A percentile compares a stretch with the other conserved stretches of the same genome.
Evolutionary conservation across 2,113 vertebrate genomes (phyloP).

Genomic region (Rostratula benghalensis): DNA sequence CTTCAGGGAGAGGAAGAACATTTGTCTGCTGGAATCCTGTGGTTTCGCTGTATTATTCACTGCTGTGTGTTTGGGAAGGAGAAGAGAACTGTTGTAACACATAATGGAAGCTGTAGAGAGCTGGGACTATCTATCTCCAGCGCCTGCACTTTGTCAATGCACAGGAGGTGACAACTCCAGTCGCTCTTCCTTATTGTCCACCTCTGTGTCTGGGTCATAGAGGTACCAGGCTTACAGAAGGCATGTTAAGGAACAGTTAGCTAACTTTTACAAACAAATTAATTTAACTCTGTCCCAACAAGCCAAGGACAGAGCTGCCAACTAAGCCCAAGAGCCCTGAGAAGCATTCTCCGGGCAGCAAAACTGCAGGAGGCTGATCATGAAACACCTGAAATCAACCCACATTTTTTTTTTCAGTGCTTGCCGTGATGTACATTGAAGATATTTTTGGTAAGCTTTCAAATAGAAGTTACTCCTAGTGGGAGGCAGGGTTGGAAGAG

Average conservation of each 20-base stretch:
- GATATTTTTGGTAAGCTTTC: background rate
- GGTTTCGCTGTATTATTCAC: background rate
- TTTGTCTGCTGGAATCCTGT: background rate
- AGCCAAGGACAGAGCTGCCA: background rate
- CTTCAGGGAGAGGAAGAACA: constrained; percentile 5
- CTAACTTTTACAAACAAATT: too few species aligned
- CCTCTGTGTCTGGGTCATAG: fast-evolving
- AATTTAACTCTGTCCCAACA: background rate
- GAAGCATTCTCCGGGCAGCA: background rate
- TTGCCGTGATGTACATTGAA: background rate
- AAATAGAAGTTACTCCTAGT: background rate
- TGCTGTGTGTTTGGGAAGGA: background rate
- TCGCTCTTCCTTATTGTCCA: fast-evolving
- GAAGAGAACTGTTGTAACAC: background rate
- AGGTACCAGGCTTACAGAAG: too few species aligned
- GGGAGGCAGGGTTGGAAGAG: background rate
- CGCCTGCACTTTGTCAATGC: fast-evolving
- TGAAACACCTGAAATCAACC: background rate
- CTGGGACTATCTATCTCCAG: background rate
- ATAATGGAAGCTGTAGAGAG: background rate
- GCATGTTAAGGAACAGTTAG: background rate
- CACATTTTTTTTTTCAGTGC: background rate
- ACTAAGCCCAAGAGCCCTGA: background rate
- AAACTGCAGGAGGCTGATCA: background rate
- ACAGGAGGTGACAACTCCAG: fast-evolving